Base-by-base conservation (phyloP, 2,797 vertebrate genomes). In the Cygnus olor region DNA sequence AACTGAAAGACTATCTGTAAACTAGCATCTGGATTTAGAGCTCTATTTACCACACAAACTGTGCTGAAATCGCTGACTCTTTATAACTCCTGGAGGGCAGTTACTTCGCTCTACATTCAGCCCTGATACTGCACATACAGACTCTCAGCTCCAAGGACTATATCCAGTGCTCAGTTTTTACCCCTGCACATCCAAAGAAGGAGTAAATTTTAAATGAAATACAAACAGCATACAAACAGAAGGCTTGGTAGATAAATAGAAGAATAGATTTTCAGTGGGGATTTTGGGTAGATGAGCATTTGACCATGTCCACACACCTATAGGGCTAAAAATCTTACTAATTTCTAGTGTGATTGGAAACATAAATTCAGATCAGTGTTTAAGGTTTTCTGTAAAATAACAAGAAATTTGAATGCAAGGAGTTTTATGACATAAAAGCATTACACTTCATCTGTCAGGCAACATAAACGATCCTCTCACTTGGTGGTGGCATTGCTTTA, bases 1-100 rank as follows among this genome's bases (percentile, higher is more conserved):
- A 83, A 40, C 61, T 80, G 89, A 85, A 93, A 18, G 84, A 8
- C 40, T 94, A 34, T 88, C 76, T 92, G 73, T 88, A 91, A 92
- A 63, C 32, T 38, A 71, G 72, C 45, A 70, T 57, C 76, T 95
- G 93, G 84, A 71, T 95, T 94, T 92, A 89, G 81, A 80, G 65
- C 76, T 90, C 60, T 68, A 34, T 79, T 93, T 85, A 64, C 36
- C 3, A 2, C 53, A 34, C 21, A 64, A 77, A 57, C 60, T 1
- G 0, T 36, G 76, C 74, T 78, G 84, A 70, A 88, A 88, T 80
- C 9, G 22, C 89, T 91, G 89, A 83, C 53, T 74, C 61, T 70
- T 5, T 64, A 0, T 27, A 36, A 28, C 73, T 86, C 80, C 87
- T 49, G n/a, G 53, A 72, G 89, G 51, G 58, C 58, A 89, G 38